A percentile compares a stretch with the other conserved stretches of the same genome.
Evolutionary conservation across 2,113 vertebrate genomes (phyloP).

Genomic region (Gnathonemus echidnorhynchus): DNA sequence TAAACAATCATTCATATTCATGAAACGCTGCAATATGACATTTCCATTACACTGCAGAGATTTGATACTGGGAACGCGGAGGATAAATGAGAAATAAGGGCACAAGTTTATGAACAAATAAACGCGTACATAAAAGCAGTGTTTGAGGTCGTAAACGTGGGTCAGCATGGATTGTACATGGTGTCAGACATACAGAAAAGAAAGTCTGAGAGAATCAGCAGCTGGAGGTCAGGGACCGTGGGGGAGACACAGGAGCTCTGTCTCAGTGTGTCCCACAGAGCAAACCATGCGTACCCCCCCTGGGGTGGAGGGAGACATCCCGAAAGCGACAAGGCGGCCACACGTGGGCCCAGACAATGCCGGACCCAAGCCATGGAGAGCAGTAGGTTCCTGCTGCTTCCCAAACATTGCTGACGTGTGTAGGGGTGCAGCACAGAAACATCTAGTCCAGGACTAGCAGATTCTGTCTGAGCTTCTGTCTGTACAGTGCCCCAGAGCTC

Average conservation of each 20-base stretch:
- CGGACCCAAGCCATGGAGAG: no score
- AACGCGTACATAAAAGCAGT: neutral
- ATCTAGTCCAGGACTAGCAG: neutral
- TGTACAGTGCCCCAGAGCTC: neutral
- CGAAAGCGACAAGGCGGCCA: neutral
- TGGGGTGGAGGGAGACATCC: neutral
- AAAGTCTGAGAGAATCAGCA: neutral
- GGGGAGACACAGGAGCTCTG: neutral
- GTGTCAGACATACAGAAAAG: neutral
- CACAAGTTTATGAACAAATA: neutral
- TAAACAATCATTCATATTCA: neutral
- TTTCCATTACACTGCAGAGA: neutral
- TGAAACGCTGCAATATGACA: neutral
- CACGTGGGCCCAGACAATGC: neutral
- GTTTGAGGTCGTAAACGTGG: neutral
- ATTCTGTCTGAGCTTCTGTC: neutral
- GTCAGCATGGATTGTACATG: neutral
- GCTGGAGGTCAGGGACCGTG: neutral
- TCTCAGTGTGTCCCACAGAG: neutral
- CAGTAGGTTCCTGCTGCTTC: neutral
- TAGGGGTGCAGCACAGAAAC: neutral
- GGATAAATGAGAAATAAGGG: neutral
- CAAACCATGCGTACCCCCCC: neutral
- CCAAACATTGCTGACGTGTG: neutral
- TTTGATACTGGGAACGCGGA: neutral